These are phyloP conservation scores for Anolis apletophallus DNA, from an alignment of 2,797 vertebrate species.

Conservation along the genomic window DNA sequence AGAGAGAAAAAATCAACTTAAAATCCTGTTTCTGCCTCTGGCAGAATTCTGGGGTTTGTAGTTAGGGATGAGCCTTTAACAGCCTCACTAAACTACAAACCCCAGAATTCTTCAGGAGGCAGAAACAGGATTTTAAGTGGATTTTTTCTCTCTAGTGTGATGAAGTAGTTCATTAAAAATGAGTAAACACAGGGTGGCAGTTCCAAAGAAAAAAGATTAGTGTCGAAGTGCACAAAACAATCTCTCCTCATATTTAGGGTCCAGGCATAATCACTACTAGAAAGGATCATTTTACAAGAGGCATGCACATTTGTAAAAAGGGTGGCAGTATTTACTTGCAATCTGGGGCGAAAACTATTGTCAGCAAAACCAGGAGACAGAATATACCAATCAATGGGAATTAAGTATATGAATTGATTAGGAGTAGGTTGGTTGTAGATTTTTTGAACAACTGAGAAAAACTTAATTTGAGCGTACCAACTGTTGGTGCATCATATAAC, in stretches of 20 bases:
- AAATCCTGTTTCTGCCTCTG: too few relatives aligned
- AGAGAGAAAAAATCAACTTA: too few relatives aligned
- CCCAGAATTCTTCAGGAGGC: too few relatives aligned
- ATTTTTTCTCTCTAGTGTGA: too few relatives aligned
- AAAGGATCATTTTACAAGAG: background rate
- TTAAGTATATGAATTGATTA: slow-evolving; percentile 21
- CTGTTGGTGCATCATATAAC: background rate
- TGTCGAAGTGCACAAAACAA: background rate
- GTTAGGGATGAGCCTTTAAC: too few relatives aligned
- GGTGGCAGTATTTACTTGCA: background rate
- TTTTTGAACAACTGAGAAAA: background rate
- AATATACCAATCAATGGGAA: background rate
- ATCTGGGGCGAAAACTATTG: background rate
- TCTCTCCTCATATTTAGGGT: background rate
- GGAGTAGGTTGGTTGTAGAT: slow-evolving; percentile 6
- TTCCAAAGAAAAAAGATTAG: background rate
- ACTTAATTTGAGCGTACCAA: background rate
- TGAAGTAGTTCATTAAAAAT: background rate
- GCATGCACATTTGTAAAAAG: background rate
- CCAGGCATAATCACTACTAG: background rate
- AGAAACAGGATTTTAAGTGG: too few relatives aligned
- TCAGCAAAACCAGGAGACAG: slow-evolving; percentile 17
- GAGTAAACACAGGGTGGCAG: background rate
- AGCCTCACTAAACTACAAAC: too few relatives aligned
- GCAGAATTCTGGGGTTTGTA: too few relatives aligned